Evolutionary conservation across 2,113 vertebrate species (phyloP), one percentile per base, ranked within the genome.

Genomic region (Beaufortia kweichowensis): DNA sequence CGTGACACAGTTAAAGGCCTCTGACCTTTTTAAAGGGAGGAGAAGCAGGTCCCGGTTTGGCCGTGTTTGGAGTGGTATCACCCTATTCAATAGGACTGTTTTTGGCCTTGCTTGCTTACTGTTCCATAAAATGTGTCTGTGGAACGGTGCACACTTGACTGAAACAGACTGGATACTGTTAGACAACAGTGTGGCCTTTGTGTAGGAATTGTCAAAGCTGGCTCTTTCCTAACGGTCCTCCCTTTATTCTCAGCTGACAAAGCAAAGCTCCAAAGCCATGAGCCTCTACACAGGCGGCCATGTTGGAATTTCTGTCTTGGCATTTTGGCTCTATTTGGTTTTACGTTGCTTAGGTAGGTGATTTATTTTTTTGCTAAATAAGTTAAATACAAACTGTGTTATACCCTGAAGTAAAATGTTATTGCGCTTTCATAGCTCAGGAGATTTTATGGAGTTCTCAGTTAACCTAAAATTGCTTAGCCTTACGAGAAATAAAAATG

Each of bases 91-190:
- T 83, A 86, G 92, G 86, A 83, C 82, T 91, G 86, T 89, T 91
- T 90, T 88, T 94, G 90, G 93, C 89, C 89, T 89, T 92, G 89
- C 91, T 95, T 93, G 92, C 92, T 95, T 92, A 92, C 88, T 91
- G 88, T 92, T 92, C 90, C 92, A 92, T 93, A 90, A 95, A 94
- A 93, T 91, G 87, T 76, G 86, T 90, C 89, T 90, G 92, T 91
- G 90, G 87, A 91, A 90, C 86, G 90, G 87, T 76, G 85, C 88
- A 92, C 90, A 88, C 75, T 86, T 90, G 84, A 87, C 84, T 65
- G 85, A 91, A 91, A 93, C 87, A 91, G 88, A 89, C 92, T 81
- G 86, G 90, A 91, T 88, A 92, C 94, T 93, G 92, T 92, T 93
- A 91, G 85, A 90, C 91, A 88, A 95, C 94, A 95, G 90, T 94